Percentiles rank a stretch among this genome's conserved stretches.
Evolutionary conservation across 2,888 invertebrate genomes (phyloP).

Genomic region (Falcaria lacertinaria): DNA sequence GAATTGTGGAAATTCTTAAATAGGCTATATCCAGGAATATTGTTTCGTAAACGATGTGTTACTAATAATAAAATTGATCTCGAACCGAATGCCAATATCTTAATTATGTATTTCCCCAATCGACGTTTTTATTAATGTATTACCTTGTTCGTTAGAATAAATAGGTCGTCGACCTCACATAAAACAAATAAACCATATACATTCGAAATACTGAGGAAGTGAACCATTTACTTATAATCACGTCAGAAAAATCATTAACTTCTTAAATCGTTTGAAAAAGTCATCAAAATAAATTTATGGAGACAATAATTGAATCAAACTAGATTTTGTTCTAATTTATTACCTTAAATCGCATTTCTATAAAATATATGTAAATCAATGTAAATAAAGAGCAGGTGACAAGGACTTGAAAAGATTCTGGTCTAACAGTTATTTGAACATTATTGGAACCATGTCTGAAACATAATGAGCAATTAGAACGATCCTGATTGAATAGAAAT

Average conservation of each 20-base stretch:
- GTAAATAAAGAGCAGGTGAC: not conserved
- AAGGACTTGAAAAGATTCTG: not conserved
- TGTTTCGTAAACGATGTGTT: too few relatives aligned
- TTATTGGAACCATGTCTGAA: too few relatives aligned
- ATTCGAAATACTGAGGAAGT: conserved; percentile 2
- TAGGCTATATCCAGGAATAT: too few relatives aligned
- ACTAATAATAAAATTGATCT: not conserved
- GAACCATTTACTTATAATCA: conserved; percentile 1
- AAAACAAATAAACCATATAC: not conserved
- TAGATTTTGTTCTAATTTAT: not conserved
- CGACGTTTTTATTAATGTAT: not conserved
- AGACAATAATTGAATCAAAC: not conserved
- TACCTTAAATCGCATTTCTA: not conserved
- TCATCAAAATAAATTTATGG: not conserved
- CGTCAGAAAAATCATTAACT: not conserved
- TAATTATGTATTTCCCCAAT: not conserved
- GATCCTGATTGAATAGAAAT: too few relatives aligned
- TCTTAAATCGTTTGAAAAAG: not conserved
- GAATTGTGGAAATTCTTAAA: too few relatives aligned
- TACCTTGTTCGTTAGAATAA: not conserved
- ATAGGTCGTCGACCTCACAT: conserved; percentile 3
- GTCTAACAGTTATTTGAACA: too few relatives aligned
- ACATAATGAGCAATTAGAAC: too few relatives aligned
- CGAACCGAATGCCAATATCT: not conserved
- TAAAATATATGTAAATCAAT: not conserved